phyloP scores from a whole-genome alignment of 2,888 invertebrate genomes.

The Homarus gammarus region DNA sequence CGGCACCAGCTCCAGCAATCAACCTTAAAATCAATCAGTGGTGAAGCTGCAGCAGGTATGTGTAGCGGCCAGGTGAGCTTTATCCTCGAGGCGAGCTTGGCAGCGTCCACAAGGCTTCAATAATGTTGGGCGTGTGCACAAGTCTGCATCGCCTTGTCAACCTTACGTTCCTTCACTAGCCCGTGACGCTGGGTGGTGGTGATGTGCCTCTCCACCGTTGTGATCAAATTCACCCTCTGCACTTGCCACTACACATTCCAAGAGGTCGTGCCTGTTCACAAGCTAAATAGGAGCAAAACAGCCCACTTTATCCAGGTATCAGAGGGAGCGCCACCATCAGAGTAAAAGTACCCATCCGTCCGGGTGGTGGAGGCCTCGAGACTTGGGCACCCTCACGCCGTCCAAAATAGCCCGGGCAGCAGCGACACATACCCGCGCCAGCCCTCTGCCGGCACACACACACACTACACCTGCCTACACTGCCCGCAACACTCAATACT shows the following conservation, averaged over 20 bases:
- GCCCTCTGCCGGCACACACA: slow-evolving; percentile 33
- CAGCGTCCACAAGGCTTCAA: background rate
- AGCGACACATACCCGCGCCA: slow-evolving; percentile 17
- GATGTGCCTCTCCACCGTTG: background rate
- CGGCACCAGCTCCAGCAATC: too few species aligned
- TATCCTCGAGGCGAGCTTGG: background rate
- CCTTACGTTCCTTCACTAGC: too few species aligned
- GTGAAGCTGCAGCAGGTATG: too few species aligned
- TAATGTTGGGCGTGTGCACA: background rate
- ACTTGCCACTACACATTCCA: background rate
- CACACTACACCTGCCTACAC: background rate
- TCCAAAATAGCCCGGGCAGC: slow-evolving; percentile 41
- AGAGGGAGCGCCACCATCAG: background rate
- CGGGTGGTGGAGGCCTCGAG: slow-evolving; percentile 20
- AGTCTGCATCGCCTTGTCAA: too few species aligned
- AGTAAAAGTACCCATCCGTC: slow-evolving; percentile 37
- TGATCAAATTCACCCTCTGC: background rate
- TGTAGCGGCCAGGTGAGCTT: too few species aligned
- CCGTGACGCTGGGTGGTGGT: too few species aligned
- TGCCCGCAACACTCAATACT: background rate
- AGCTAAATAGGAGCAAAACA: background rate
- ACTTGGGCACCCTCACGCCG: slow-evolving; percentile 34
- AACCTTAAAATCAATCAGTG: too few species aligned
- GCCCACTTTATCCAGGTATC: background rate
- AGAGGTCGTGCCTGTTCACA: too few species aligned